Conservation (phyloP, 2,113 vertebrate genomes). For the Aphyosemion australe region DNA sequence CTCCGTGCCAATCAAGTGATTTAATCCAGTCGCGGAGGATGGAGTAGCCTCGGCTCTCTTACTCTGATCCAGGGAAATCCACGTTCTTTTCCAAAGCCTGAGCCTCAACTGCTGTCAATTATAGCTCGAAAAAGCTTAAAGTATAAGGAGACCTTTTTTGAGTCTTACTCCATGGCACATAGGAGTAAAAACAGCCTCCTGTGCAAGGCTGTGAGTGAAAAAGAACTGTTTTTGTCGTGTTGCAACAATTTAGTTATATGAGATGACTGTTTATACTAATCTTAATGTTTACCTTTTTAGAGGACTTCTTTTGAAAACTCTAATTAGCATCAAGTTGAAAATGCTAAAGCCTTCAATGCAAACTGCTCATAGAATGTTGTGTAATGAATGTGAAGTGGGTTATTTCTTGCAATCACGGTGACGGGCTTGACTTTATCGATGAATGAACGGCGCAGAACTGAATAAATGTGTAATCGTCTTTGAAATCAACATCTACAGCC, state of each 20-base stretch:
- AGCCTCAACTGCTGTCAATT: constrained; percentile 69
- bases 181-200: constrained; percentile 49
- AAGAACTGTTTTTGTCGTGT: constrained; percentile 45
- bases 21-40: constrained; percentile 65
- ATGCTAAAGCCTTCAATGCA: constrained; percentile 39
- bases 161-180: constrained; percentile 29
- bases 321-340: constrained; percentile 26
- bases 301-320: constrained; percentile 53
- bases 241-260: constrained; percentile 61
- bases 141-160: constrained; percentile 38
- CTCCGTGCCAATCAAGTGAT: constrained; percentile 59
- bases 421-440: constrained; percentile 28
- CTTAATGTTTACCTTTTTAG: constrained; percentile 54
- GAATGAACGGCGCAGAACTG: constrained; percentile 29
- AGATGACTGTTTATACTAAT: constrained; percentile 64
- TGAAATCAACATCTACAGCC: constrained; percentile 40
- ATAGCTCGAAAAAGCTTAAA: constrained; percentile 57
- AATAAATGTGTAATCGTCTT: constrained; percentile 32
- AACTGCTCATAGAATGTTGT: constrained; percentile 35
- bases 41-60: constrained; percentile 52
- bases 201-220: constrained; percentile 43
- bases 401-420: constrained; percentile 31
- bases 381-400: constrained; percentile 34
- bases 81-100: constrained; percentile 49
- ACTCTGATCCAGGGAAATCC: constrained; percentile 70